Conservation (phyloP, 2,888 invertebrate genomes). For the Laothoe populi region DNA sequence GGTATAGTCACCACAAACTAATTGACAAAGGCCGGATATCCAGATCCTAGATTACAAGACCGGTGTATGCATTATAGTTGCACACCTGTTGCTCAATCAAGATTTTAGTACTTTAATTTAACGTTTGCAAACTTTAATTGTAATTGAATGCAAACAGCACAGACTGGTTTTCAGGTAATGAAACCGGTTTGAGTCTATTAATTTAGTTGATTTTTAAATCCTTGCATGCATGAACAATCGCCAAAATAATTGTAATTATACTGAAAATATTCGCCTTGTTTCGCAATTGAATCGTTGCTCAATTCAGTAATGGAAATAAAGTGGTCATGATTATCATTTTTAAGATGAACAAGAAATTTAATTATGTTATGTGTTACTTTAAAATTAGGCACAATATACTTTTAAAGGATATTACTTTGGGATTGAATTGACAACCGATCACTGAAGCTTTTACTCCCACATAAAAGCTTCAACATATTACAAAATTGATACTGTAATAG, state of each 20-base stretch:
- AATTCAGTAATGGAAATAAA: background rate
- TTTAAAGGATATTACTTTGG: no score
- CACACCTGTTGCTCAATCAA: background rate
- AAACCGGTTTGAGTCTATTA: slow-evolving; percentile 1
- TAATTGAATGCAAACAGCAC: slow-evolving; percentile 11
- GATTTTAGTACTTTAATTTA: background rate
- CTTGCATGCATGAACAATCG: slow-evolving; percentile 19
- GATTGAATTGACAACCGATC: no score
- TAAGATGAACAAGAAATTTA: background rate
- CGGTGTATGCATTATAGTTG: slow-evolving; percentile 11
- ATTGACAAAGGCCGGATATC: slow-evolving; percentile 17
- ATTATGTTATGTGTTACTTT: no score
- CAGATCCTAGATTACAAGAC: slow-evolving; percentile 19
- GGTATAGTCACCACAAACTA: slow-evolving; percentile 19
- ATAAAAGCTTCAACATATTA: no score
- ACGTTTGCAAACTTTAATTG: slow-evolving; percentile 15
- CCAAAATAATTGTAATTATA: slow-evolving; percentile 8
- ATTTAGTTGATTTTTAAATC: slow-evolving; percentile 5
- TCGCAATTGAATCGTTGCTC: background rate
- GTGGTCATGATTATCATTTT: background rate
- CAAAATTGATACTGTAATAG: no score
- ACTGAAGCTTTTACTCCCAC: no score
- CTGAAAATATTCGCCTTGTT: slow-evolving; percentile 11
- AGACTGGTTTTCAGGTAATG: background rate
- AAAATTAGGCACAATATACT: no score